Conservation (phyloP, 2,888 invertebrate species). For the Onchidella celtica region DNA sequence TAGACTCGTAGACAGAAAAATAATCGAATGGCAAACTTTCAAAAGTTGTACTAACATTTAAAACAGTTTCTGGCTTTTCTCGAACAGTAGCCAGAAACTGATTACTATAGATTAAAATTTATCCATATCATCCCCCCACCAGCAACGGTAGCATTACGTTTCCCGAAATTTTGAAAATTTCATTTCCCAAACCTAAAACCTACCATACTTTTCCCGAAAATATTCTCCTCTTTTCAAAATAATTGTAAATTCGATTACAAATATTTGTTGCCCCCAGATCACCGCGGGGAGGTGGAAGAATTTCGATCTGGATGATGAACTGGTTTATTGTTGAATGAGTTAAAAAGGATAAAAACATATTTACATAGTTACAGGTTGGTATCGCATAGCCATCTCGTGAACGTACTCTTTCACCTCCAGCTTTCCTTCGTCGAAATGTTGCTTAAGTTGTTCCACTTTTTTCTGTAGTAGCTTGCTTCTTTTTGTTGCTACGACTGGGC, state of each 20-base stretch:
- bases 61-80: too few relatives aligned
- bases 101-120: too few relatives aligned
- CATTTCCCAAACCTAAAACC: not conserved
- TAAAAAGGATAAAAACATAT: not conserved
- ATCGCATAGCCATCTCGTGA: not conserved
- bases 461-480: not conserved
- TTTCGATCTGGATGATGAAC: not conserved
- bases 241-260: not conserved
- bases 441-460: not conserved
- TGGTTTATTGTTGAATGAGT: not conserved
- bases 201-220: not conserved
- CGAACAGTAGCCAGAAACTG: too few relatives aligned
- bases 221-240: not conserved
- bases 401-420: not conserved
- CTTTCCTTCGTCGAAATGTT: too few relatives aligned
- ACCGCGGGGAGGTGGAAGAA: not conserved
- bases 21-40: too few relatives aligned
- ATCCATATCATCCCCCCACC: too few relatives aligned
- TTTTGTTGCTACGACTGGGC: too few relatives aligned
- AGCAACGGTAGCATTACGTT: not conserved
- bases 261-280: not conserved
- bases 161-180: not conserved
- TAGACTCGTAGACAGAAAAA: too few relatives aligned
- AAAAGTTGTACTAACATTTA: too few relatives aligned
- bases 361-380: not conserved